Conservation (phyloP, 2,113 vertebrate genomes). For the Edolisoma coerulescens region DNA sequence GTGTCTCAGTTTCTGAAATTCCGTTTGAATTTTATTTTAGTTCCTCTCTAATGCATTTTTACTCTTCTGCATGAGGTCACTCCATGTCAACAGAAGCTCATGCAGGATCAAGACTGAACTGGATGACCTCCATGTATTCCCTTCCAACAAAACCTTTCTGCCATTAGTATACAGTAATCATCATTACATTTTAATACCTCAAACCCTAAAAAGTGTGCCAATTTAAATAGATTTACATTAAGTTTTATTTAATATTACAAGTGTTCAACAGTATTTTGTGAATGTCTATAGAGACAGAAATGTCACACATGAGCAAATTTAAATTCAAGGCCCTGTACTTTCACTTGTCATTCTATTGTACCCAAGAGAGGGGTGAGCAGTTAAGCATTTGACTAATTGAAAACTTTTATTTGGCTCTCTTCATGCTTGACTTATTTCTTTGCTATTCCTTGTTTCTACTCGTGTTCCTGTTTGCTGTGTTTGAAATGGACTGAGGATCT, state of each 20-base stretch:
- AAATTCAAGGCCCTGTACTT: neutral
- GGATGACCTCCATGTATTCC: neutral
- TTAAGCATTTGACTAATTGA: conserved; percentile 19
- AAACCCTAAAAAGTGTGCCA: neutral
- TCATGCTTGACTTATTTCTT: neutral
- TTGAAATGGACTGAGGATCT: neutral
- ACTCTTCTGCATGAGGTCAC: neutral
- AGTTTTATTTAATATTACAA: neutral
- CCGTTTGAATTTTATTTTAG: neutral
- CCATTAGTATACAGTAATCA: neutral
- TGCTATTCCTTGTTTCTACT: neutral
- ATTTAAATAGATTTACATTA: neutral
- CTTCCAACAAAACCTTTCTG: neutral
- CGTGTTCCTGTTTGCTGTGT: neutral
- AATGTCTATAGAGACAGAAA: neutral
- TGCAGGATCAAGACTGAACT: neutral
- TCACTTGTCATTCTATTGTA: neutral
- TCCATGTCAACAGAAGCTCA: neutral
- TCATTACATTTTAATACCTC: neutral
- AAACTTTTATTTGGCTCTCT: neutral
- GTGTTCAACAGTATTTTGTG: neutral
- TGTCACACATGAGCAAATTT: neutral
- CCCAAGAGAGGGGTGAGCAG: neutral
- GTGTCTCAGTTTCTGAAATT: neutral
- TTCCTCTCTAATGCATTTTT: neutral